These are phyloP conservation scores for Lepidocolaptes lacrymiger DNA, from an alignment of 2,797 vertebrate genomes.

Conservation along the genomic window DNA sequence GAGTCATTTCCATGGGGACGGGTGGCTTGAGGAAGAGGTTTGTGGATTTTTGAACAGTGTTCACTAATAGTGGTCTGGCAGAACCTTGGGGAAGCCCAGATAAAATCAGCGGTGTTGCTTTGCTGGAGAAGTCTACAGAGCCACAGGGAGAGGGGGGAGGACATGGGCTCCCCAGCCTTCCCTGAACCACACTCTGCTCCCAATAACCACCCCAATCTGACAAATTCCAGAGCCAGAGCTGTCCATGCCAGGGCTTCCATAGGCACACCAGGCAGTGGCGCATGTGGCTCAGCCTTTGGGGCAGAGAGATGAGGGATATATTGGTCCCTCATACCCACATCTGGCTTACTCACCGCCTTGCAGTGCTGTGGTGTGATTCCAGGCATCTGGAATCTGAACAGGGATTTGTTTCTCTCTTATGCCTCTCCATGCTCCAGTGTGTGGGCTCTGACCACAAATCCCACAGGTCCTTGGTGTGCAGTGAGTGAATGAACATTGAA, in stretches of 20 bases:
- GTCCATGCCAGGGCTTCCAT: not conserved
- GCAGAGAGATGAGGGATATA: not conserved
- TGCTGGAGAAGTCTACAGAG: not conserved
- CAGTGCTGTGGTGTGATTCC: not conserved
- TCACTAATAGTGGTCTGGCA: not conserved
- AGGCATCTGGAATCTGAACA: not conserved
- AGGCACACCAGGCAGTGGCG: not conserved
- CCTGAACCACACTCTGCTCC: not conserved
- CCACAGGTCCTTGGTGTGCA: not conserved
- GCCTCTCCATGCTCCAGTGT: not conserved
- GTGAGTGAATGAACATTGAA: accelerated
- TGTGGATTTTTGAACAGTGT: not conserved
- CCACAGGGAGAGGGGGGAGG: accelerated
- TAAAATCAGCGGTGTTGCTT: not conserved
- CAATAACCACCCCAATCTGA: accelerated
- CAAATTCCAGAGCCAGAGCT: not conserved
- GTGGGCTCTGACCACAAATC: not conserved
- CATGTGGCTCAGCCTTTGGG: not conserved
- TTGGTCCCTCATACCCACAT: accelerated
- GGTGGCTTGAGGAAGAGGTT: not conserved
- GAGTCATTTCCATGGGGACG: not conserved
- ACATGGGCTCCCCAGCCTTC: accelerated
- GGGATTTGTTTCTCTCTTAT: not conserved
- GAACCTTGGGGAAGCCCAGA: not conserved
- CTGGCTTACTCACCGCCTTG: not conserved